Base-by-base conservation (phyloP, 2,888 invertebrate species). In the Atrina japonica region DNA sequence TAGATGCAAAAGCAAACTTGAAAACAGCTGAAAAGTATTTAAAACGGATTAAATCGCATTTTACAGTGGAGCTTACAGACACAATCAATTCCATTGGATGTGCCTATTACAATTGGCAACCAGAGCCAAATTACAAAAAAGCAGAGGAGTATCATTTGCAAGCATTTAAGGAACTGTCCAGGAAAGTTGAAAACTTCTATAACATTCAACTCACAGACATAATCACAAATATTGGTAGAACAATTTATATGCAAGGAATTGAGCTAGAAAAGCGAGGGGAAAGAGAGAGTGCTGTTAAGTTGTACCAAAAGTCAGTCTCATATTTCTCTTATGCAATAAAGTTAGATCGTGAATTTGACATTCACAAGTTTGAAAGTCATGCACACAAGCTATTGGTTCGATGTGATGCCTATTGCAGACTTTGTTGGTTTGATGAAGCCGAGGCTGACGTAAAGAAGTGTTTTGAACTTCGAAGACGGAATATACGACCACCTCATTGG, bases 21-120 rank as follows among this genome's bases (percentile, higher is more conserved):
- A 23, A 45, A 45, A 43, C 50, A 18, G 60, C 63, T 3, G 41
- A 35, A 16, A 25, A 52, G 63, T 40, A 55, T 29, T 35, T 67
- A 63, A 9, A 49, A 23, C 18, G 27, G 25, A 40, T 18, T 60
- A 1, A n/a, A 23, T 0, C 40, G 35, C 3, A 43, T 18, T 70
- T 66, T 21, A 47, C n/a, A 23, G 49, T 45, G 21, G 52, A 66
- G 30, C 53, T 67, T n/a, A 55, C 67, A 30, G 40, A 43, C 53
- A 60, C 70, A 30, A 58, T 52, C 25, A 64, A 74, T 25, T 43
- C 56, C 23, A 45, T 74, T 18, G 74, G 64, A n/a, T 59, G 64
- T 49, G 60, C 56, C 0, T 52, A 68, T 63, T 63, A 49, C 3
- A 67, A 61, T 53, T 53, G 45, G 1, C 56, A 27, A 35, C 47